phyloP scores from a whole-genome alignment of 2,888 invertebrate species.

The Rhagonycha fulva region DNA sequence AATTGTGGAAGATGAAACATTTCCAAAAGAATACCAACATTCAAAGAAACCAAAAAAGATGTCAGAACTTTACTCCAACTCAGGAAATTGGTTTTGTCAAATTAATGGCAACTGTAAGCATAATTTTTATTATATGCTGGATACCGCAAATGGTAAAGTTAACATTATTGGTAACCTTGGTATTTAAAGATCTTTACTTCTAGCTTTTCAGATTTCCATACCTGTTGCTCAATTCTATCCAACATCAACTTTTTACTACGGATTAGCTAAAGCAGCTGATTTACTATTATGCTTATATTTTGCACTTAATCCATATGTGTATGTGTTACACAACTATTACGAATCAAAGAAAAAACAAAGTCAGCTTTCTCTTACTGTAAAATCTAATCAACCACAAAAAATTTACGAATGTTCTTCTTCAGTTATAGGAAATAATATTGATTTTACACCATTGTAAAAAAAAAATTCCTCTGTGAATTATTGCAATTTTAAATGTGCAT shows the following conservation, averaged over 20 bases:
- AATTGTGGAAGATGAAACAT: conserved; percentile 66
- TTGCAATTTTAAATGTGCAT: background rate
- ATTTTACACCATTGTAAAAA: background rate
- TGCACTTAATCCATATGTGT: conserved; percentile 81
- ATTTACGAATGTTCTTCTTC: background rate
- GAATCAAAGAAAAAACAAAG: background rate
- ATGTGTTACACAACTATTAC: conserved; percentile 66
- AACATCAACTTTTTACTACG: conserved; percentile 45
- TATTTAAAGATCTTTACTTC: conserved; percentile 17
- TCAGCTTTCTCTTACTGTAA: background rate
- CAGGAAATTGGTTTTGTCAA: conserved; percentile 86
- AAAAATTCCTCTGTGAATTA: background rate
- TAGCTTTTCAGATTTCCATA: conserved; percentile 63
- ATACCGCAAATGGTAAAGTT: conserved; percentile 81
- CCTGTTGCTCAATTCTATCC: conserved; percentile 62
- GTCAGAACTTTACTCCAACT: conserved; percentile 62
- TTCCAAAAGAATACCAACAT: conserved; percentile 52
- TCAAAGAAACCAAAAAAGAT: conserved; percentile 51
- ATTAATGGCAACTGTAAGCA: conserved; percentile 81
- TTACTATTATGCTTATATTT: conserved; percentile 80
- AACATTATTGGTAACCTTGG: background rate
- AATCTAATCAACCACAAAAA: background rate
- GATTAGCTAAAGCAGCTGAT: conserved; percentile 68
- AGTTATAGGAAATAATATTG: background rate
- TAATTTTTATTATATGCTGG: conserved; percentile 85